These are phyloP conservation scores for Galerucella pusilla DNA, from an alignment of 2,888 invertebrate species.

Conservation along the genomic window DNA sequence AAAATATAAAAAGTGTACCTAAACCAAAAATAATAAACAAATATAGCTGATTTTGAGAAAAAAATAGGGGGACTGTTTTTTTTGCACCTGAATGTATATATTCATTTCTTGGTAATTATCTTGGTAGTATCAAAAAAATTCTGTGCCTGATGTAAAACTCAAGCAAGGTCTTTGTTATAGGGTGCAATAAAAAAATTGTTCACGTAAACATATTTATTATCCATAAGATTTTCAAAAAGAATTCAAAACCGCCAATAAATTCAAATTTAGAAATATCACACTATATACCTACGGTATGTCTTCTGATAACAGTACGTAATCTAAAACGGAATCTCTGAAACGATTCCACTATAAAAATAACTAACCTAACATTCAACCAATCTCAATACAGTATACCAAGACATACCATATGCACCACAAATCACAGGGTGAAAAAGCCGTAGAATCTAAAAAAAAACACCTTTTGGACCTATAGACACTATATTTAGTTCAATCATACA, in stretches of 20 bases:
- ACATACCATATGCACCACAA: background rate
- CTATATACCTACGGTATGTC: background rate
- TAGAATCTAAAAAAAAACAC: background rate
- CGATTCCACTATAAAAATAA: background rate
- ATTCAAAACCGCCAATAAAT: background rate
- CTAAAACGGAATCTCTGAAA: background rate
- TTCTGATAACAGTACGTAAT: background rate
- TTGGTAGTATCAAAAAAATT: too few species aligned
- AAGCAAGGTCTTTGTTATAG: background rate
- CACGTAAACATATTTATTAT: background rate
- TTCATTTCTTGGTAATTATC: too few species aligned
- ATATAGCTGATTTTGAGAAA: too few species aligned
- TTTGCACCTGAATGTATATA: too few species aligned
- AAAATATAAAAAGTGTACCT: too few species aligned
- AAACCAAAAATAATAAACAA: too few species aligned
- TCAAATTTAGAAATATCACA: slow-evolving; percentile 8
- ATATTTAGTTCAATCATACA: background rate
- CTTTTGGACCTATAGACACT: background rate
- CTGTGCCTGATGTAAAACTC: too few species aligned
- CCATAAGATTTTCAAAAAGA: background rate
- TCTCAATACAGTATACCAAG: background rate
- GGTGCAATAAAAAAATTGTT: background rate
- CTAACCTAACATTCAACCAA: background rate
- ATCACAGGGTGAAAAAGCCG: background rate
- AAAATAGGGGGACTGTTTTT: too few species aligned